These are phyloP conservation scores for Suricata suricatta DNA, from an alignment of 2,113 vertebrate genomes.

Conservation along the genomic window DNA sequence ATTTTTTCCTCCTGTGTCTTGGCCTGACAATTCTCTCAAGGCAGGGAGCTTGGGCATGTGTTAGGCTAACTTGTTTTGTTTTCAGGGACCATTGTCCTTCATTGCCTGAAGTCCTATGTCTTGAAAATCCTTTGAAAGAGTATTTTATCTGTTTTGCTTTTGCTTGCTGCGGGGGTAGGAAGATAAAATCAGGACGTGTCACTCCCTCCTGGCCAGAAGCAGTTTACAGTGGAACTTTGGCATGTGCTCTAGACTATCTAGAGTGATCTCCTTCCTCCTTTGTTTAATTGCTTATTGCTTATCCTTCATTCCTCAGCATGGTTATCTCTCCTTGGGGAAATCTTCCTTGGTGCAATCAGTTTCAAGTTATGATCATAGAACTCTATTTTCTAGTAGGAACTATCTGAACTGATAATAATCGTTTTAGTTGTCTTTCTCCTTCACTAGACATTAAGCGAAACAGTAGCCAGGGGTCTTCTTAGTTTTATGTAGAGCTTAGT, in stretches of 20 bases:
- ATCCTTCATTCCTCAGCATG: background rate
- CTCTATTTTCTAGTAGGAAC: background rate
- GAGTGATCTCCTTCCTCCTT: background rate
- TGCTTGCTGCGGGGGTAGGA: background rate
- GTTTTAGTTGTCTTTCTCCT: background rate
- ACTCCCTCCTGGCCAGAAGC: background rate
- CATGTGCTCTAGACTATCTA: background rate
- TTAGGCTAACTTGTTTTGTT: background rate
- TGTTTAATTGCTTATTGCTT: background rate
- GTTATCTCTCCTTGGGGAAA: background rate
- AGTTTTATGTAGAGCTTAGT: background rate
- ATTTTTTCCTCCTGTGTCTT: no score
- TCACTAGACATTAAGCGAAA: background rate
- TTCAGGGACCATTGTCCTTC: background rate
- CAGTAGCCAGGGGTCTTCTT: background rate
- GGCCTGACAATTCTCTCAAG: background rate
- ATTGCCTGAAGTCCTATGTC: background rate
- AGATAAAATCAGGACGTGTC: background rate
- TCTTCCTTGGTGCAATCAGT: background rate
- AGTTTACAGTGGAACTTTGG: background rate
- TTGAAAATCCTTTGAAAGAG: background rate
- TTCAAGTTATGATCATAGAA: background rate
- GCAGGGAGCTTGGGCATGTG: background rate
- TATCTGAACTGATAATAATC: background rate
- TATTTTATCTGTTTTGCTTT: background rate